These are phyloP conservation scores for Sebastes oblongus DNA, from an alignment of 2,797 vertebrate species.

Conservation along the genomic window DNA sequence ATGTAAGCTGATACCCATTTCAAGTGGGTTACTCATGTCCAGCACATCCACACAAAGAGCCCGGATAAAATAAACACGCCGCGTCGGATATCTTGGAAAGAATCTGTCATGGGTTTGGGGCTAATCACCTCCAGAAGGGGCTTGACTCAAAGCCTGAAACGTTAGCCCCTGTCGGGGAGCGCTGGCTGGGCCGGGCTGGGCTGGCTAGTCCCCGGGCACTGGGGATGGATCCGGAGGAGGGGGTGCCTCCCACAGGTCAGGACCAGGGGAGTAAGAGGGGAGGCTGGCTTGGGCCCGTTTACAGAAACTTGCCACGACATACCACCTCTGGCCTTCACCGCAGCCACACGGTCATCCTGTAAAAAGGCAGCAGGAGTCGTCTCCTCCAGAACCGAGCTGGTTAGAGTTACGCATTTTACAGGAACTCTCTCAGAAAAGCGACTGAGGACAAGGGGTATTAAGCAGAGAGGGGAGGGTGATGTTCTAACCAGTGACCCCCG, in stretches of 20 bases:
- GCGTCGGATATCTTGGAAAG: constrained; percentile 99
- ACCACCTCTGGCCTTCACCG: not conserved
- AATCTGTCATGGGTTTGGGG: constrained; percentile 99
- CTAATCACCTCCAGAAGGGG: constrained; percentile 99
- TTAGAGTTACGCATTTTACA: constrained; percentile 79
- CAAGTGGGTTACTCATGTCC: constrained; percentile 99
- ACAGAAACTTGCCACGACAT: constrained; percentile 51
- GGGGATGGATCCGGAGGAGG: constrained; percentile 71
- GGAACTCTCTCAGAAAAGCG: not conserved
- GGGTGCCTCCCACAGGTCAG: constrained; percentile 94
- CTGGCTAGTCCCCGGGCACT: constrained; percentile 84
- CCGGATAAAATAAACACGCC: constrained; percentile 99
- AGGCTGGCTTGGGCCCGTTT: constrained; percentile 76
- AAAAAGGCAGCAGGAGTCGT: constrained; percentile 83
- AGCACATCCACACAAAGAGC: constrained; percentile 99
- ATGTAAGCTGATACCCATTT: constrained; percentile 94
- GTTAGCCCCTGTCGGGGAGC: constrained; percentile 94
- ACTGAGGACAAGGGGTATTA: not conserved
- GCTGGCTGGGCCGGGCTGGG: constrained; percentile 58
- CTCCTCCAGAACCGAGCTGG: constrained; percentile 69
- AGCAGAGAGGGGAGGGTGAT: not conserved
- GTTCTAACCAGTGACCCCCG: not conserved
- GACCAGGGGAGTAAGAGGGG: constrained; percentile 86
- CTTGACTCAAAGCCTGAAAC: constrained; percentile 97
- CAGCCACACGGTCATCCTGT: constrained; percentile 47